These are phyloP conservation scores for Bubo scandiacus DNA, from an alignment of 2,113 vertebrate species.

Conservation along the genomic window DNA sequence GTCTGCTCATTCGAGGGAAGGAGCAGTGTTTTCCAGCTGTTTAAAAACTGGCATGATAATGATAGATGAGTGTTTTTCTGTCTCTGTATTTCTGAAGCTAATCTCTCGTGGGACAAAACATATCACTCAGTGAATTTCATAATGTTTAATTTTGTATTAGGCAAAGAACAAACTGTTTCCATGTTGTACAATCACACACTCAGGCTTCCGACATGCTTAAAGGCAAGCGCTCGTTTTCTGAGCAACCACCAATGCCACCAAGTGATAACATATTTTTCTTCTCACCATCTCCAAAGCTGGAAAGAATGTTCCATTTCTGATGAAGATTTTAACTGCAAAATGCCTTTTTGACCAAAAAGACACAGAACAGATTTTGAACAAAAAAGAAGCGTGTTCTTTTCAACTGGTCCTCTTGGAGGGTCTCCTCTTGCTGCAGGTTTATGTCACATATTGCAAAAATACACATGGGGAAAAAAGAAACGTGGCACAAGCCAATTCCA, in stretches of 20 bases:
- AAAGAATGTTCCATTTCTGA: background rate
- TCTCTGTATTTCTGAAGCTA: background rate
- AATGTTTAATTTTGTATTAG: background rate
- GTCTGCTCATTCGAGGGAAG: background rate
- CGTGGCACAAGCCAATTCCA: fast-evolving
- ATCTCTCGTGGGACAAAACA: background rate
- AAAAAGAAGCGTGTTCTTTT: background rate
- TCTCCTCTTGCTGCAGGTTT: background rate
- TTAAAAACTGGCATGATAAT: background rate
- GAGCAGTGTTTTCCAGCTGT: background rate
- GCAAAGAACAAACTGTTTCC: background rate
- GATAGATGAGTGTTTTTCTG: background rate
- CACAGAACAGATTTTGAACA: background rate
- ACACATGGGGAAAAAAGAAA: background rate
- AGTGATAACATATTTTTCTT: background rate
- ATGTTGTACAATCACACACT: background rate
- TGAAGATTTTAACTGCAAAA: background rate
- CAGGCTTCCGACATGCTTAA: background rate
- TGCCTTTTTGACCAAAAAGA: background rate
- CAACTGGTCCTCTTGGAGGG: background rate
- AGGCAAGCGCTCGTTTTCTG: fast-evolving
- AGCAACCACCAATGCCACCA: background rate
- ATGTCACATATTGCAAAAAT: background rate
- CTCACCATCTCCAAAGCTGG: background rate
- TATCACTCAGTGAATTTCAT: background rate